phyloP scores from a whole-genome alignment of 2,888 invertebrate species.

The Mythimna lalbum region DNA sequence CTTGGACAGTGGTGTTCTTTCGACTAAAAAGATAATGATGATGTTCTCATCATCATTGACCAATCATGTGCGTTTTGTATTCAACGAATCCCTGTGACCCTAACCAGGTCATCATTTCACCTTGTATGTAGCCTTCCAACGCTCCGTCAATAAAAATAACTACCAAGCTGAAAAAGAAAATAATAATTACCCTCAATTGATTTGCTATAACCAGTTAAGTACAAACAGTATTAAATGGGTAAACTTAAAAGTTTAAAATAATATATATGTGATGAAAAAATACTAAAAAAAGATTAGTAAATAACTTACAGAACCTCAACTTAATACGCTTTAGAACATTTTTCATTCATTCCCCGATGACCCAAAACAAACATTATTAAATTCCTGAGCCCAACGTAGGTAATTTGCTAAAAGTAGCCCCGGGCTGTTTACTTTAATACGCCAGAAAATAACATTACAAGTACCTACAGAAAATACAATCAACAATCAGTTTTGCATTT shows the following conservation, averaged over 20 bases:
- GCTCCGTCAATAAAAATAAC: too few species aligned
- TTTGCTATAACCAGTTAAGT: too few species aligned
- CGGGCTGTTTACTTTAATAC: slow-evolving; percentile 40
- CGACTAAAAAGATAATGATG: too few species aligned
- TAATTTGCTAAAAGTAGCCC: slow-evolving; percentile 50
- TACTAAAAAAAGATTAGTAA: slow-evolving; percentile 18
- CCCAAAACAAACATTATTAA: slow-evolving; percentile 60
- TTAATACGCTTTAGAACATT: slow-evolving; percentile 38
- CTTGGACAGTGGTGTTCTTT: too few species aligned
- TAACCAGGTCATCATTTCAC: too few species aligned
- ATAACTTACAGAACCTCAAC: slow-evolving; percentile 24
- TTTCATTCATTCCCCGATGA: slow-evolving; percentile 51
- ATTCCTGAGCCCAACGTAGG: slow-evolving; percentile 44
- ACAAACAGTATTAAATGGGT: too few species aligned
- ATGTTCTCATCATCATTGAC: too few species aligned
- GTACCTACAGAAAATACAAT: slow-evolving; percentile 6
- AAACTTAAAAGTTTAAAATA: not conserved
- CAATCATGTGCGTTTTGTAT: too few species aligned
- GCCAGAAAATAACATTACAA: slow-evolving; percentile 26
- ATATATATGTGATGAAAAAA: not conserved
- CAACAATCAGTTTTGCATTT: not conserved
- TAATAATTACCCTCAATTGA: too few species aligned
- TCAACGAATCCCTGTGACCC: too few species aligned
- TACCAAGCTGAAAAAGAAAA: too few species aligned
- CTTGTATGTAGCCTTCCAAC: too few species aligned